These are phyloP conservation scores for Hydropsyche betteni DNA, from an alignment of 2,888 invertebrate genomes.

Conservation along the genomic window DNA sequence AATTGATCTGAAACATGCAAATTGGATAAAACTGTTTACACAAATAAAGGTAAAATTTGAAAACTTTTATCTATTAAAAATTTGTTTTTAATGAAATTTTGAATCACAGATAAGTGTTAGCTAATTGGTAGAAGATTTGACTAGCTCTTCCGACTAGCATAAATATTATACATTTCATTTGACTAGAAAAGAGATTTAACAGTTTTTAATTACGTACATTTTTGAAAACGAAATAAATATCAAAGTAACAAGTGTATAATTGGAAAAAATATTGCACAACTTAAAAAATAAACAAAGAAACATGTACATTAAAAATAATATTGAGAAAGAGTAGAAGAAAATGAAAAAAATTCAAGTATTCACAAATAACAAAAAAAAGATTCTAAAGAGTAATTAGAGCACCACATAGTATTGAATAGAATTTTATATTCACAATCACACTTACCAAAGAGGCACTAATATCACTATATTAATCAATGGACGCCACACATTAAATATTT, in stretches of 20 bases:
- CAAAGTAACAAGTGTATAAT: neutral
- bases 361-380: neutral
- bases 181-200: neutral
- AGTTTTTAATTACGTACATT: neutral
- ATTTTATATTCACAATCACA: neutral
- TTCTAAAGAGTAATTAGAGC: neutral
- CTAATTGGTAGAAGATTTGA: slow-evolving; percentile 6
- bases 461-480: slow-evolving; percentile 15
- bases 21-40: slow-evolving; percentile 16
- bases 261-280: no score
- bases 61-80: neutral
- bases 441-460: slow-evolving; percentile 23
- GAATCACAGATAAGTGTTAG: slow-evolving; percentile 20
- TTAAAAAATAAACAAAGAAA: neutral
- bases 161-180: neutral
- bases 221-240: neutral
- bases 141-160: neutral
- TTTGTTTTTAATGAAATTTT: neutral
- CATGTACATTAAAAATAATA: neutral
- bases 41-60: no score
- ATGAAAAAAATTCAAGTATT: no score
- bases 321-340: no score
- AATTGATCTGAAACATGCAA: slow-evolving; percentile 52
- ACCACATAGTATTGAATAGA: neutral
- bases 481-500: slow-evolving; percentile 1